Conservation (phyloP, 2,888 invertebrate genomes). For the Diaperis boleti region DNA sequence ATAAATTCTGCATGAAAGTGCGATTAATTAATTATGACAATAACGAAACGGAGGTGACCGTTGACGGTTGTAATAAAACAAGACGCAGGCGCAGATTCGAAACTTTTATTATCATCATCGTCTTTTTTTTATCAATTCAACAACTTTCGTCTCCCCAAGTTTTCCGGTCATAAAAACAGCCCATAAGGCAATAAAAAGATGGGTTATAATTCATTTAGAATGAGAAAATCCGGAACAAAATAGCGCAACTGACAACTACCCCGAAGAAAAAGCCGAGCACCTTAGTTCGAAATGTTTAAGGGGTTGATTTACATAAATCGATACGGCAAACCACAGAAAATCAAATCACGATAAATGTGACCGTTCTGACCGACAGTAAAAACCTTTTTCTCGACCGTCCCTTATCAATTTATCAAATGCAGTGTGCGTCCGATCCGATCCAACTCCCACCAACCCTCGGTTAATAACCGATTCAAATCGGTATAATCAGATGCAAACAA, state of each 20-base stretch:
- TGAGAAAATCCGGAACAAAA: slow-evolving; percentile 1
- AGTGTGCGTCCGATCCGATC: slow-evolving; percentile 1
- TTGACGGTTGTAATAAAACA: slow-evolving; percentile 8
- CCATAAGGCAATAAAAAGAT: slow-evolving; percentile 17
- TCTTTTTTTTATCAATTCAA: slow-evolving; percentile 15
- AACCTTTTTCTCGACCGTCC: slow-evolving; percentile 24
- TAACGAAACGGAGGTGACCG: slow-evolving; percentile 18
- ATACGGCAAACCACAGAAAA: slow-evolving; percentile 47
- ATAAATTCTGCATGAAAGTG: slow-evolving; percentile 5
- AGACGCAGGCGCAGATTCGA: slow-evolving; percentile 29
- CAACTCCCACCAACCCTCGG: not conserved
- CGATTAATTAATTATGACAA: slow-evolving; percentile 26
- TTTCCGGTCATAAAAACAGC: slow-evolving; percentile 16
- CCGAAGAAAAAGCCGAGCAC: slow-evolving; percentile 21
- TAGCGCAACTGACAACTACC: slow-evolving; percentile 8
- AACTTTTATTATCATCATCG: slow-evolving; percentile 23
- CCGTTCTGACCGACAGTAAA: slow-evolving; percentile 5
- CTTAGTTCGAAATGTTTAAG: slow-evolving; percentile 31
- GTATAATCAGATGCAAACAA: slow-evolving; percentile 25
- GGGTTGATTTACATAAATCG: slow-evolving; percentile 49
- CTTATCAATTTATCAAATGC: slow-evolving; percentile 20
- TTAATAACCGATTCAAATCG: slow-evolving; percentile 14
- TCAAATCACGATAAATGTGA: slow-evolving; percentile 38
- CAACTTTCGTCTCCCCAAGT: slow-evolving; percentile 13
- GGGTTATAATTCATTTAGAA: slow-evolving; percentile 24